Evolutionary conservation across 2,113 vertebrate genomes (phyloP).

Genomic region (Muscicapa adusta): DNA sequence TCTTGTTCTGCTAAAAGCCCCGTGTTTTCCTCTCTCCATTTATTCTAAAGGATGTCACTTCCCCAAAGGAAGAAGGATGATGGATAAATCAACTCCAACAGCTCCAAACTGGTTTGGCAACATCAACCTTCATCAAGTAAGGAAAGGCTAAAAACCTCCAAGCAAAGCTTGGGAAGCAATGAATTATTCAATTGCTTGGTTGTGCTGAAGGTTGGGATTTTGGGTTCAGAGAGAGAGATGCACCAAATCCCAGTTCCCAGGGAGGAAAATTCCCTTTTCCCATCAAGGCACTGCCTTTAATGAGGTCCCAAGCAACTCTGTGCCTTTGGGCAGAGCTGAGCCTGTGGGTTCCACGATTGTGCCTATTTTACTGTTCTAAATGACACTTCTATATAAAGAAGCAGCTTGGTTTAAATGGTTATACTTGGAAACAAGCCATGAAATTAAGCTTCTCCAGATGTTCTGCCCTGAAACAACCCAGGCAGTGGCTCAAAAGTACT

Average conservation of each 20-base stretch:
- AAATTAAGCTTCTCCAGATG: neutral
- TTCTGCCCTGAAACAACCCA: neutral
- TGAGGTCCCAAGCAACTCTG: accelerated
- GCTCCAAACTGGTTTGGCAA: neutral
- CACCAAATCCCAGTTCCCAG: neutral
- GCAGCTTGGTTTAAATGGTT: neutral
- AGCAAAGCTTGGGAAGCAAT: neutral
- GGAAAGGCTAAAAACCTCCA: neutral
- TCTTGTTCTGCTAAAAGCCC: neutral
- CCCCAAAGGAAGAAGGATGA: neutral
- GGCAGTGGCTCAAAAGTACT: neutral
- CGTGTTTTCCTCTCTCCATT: accelerated
- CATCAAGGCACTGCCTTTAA: neutral
- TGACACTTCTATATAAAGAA: neutral
- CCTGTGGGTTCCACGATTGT: neutral
- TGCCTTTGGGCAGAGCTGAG: neutral
- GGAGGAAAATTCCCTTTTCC: neutral
- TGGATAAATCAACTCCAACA: neutral
- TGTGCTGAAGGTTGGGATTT: neutral
- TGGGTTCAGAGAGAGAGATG: neutral
- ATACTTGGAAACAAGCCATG: neutral
- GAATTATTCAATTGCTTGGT: neutral
- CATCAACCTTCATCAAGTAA: neutral
- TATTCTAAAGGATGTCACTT: neutral
- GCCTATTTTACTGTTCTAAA: neutral